A percentile compares a stretch with the other conserved stretches of the same genome.
Conservation (phyloP, 2,797 vertebrate genomes). For the Propithecus perrieri region DNA sequence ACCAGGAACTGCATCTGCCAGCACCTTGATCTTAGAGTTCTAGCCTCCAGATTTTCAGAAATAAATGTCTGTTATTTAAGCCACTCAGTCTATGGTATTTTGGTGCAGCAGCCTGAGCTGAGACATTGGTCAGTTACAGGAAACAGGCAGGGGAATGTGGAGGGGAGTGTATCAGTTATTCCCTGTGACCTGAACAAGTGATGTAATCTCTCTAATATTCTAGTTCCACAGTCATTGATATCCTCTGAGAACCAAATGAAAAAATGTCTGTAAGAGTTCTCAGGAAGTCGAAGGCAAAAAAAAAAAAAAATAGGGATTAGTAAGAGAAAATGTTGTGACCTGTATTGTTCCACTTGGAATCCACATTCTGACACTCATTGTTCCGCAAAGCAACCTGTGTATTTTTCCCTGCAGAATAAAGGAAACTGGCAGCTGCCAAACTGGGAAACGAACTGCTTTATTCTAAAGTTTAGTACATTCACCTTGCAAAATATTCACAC, state of each 20-base stretch:
- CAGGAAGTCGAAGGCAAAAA: not conserved
- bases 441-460: not conserved
- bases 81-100: not conserved
- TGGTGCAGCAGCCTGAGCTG: not conserved
- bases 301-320: not conserved
- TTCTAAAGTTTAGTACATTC: not conserved
- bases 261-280: not conserved
- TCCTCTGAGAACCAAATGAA: not conserved
- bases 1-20: not conserved
- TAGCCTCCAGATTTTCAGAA: not conserved
- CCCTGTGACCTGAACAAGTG: not conserved
- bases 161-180: not conserved
- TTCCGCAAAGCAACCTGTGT: not conserved
- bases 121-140: not conserved
- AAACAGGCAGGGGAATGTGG: not conserved
- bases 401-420: not conserved
- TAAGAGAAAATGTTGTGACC: not conserved
- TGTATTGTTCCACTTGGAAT: not conserved
- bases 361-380: not conserved
- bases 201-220: not conserved
- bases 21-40: not conserved
- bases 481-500: slow-evolving; percentile 38
- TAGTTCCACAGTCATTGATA: not conserved
- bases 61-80: not conserved
- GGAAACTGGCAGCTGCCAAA: not conserved